Conservation (phyloP, 2,113 vertebrate genomes). For the Mesembrinibis cayennensis region DNA sequence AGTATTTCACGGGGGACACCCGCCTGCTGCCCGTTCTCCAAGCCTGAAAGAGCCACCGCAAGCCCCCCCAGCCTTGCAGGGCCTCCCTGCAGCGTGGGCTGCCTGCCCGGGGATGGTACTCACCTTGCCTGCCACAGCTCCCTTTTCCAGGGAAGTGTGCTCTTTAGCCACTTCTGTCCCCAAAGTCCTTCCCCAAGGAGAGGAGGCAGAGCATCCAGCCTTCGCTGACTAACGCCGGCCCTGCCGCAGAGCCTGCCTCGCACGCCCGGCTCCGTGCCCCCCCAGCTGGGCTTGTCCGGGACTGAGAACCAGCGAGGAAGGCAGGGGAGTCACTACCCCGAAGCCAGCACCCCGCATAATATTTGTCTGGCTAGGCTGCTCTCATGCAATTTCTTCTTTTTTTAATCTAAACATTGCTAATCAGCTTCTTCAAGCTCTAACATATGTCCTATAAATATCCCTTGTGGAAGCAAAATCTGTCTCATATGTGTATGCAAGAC, state of each 20-base stretch:
- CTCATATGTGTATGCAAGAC: constrained; percentile 42
- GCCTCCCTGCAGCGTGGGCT: neutral
- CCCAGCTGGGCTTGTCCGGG: neutral
- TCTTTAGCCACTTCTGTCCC: neutral
- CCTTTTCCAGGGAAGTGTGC: neutral
- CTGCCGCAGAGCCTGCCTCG: neutral
- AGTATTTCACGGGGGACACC: neutral
- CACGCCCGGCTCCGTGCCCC: neutral
- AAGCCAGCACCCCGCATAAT: neutral
- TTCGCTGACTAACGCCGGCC: neutral
- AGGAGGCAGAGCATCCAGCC: neutral
- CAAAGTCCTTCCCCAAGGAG: neutral
- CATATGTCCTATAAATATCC: constrained; percentile 63
- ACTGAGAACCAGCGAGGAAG: neutral
- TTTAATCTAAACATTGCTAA: constrained; percentile 28
- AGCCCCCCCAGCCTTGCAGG: neutral
- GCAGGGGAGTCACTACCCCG: neutral
- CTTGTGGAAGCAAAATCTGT: constrained; percentile 55
- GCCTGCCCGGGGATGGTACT: neutral
- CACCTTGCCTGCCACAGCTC: neutral
- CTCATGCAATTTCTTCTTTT: constrained; percentile 2
- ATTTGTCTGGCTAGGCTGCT: neutral
- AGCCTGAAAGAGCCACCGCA: neutral
- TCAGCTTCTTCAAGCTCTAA: constrained; percentile 44
- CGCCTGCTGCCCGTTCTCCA: neutral